These are phyloP conservation scores for Diprion similis DNA, from an alignment of 1,140 invertebrate species.

Conservation along the genomic window DNA sequence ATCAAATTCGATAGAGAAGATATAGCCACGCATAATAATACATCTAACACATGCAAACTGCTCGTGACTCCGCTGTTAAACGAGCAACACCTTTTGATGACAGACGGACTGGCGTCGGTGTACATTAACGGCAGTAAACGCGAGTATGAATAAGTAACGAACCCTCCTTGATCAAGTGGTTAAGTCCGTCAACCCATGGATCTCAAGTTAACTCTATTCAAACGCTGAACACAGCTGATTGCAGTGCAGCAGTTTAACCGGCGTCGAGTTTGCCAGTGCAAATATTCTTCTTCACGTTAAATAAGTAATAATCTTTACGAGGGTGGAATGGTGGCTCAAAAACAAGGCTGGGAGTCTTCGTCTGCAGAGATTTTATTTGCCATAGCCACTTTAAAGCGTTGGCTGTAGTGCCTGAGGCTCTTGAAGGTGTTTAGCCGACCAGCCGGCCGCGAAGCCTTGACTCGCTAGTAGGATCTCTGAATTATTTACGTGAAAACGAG, in stretches of 20 bases:
- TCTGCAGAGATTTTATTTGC: neutral
- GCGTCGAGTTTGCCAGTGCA: neutral
- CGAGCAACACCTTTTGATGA: neutral
- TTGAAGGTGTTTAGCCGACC: neutral
- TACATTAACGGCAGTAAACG: neutral
- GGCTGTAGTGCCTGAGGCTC: neutral
- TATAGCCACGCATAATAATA: too few relatives aligned
- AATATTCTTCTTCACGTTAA: neutral
- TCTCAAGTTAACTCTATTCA: neutral
- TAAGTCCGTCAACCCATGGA: neutral
- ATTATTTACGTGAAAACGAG: neutral
- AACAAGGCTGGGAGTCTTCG: neutral
- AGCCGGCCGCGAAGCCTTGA: neutral
- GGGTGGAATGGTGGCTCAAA: neutral
- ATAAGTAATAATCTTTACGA: slow-evolving; percentile 1
- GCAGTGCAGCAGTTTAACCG: neutral
- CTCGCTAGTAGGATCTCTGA: neutral
- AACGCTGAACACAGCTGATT: neutral
- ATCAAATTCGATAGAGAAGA: too few relatives aligned
- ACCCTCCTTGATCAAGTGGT: neutral
- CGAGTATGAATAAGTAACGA: neutral
- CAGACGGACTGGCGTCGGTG: neutral
- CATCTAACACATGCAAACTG: too few relatives aligned
- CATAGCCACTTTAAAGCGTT: neutral
- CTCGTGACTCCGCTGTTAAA: too few relatives aligned